A percentile compares a stretch with the other conserved stretches of the same genome.
Evolutionary conservation across 1,140 invertebrate genomes (phyloP).

Genomic region (Drosophila guanche): DNA sequence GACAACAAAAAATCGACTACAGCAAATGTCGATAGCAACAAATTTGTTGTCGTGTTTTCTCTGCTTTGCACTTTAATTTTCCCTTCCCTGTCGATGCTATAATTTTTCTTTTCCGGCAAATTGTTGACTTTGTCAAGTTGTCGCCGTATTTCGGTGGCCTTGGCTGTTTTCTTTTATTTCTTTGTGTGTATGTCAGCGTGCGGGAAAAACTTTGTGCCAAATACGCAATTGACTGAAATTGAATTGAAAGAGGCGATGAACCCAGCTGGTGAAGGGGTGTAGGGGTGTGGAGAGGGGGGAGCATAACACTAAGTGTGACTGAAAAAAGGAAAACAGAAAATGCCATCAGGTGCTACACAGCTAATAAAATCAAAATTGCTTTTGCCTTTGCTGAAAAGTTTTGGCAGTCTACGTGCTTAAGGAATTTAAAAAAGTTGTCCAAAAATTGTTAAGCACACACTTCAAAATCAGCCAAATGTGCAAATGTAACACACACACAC

Average conservation of each 20-base stretch:
- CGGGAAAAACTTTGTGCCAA: slow-evolving; percentile 58
- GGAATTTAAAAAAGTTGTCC: slow-evolving; percentile 76
- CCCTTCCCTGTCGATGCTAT: not conserved
- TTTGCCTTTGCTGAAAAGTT: slow-evolving; percentile 51
- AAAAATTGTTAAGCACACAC: slow-evolving; percentile 74
- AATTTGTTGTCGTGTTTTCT: slow-evolving; percentile 55
- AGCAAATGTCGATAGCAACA: slow-evolving; percentile 60
- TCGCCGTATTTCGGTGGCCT: slow-evolving; percentile 39
- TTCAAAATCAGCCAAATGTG: slow-evolving; percentile 67
- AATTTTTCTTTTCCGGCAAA: slow-evolving; percentile 27
- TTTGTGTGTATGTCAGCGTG: slow-evolving; percentile 28
- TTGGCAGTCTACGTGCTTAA: slow-evolving; percentile 60
- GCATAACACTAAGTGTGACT: no score
- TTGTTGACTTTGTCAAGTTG: slow-evolving; percentile 65
- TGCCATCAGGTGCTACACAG: slow-evolving; percentile 76
- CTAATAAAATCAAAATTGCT: slow-evolving; percentile 83
- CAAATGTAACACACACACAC: slow-evolving; percentile 42
- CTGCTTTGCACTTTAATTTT: slow-evolving; percentile 3
- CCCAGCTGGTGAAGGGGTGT: slow-evolving; percentile 8
- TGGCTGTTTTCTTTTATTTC: slow-evolving; percentile 28
- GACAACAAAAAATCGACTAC: slow-evolving; percentile 60
- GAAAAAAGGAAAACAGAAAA: slow-evolving; percentile 8
- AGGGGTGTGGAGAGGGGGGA: not conserved
- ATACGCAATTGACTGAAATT: slow-evolving; percentile 69
- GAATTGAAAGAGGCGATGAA: slow-evolving; percentile 55